These are phyloP conservation scores for Orbicella faveolata DNA, from an alignment of 64 coral and sea anemone genomes.

Conservation along the genomic window DNA sequence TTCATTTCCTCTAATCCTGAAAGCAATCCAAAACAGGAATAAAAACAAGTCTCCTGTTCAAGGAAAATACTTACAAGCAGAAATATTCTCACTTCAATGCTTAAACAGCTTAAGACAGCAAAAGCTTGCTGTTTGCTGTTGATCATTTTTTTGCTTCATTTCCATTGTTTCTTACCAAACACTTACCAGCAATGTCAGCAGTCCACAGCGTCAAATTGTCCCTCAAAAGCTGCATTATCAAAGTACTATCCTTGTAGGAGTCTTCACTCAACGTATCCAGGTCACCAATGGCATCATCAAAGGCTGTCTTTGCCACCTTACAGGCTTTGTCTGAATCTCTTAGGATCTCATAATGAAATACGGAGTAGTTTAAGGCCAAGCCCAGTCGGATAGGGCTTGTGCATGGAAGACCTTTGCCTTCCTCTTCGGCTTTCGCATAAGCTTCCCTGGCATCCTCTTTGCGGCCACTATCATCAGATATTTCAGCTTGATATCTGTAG, in stretches of 20 bases:
- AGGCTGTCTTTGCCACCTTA: constrained; percentile 72
- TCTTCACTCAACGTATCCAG: constrained; percentile 79
- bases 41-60: too few species aligned
- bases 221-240: constrained; percentile 96
- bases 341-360: constrained; percentile 84
- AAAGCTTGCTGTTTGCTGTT: too few species aligned
- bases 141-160: too few species aligned
- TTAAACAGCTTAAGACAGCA: too few species aligned
- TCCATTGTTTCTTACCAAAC: too few species aligned
- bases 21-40: too few species aligned
- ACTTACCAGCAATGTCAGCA: constrained; percentile 37
- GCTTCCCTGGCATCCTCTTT: constrained; percentile 20
- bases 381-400: constrained; percentile 84
- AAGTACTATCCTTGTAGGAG: constrained; percentile 88
- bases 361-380: constrained; percentile 83
- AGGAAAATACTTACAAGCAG: too few species aligned
- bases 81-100: too few species aligned
- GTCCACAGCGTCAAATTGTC: constrained; percentile 95
- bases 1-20: too few species aligned
- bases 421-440: constrained; percentile 35
- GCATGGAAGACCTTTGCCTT: constrained; percentile 7
- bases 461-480: constrained; percentile 5
- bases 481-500: constrained; percentile 81
- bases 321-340: constrained; percentile 46
- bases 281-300: constrained; percentile 81